Evolutionary conservation across 2,888 invertebrate genomes (phyloP), one percentile per base, ranked within the genome.

Genomic region (Zhengitettix transpicula): DNA sequence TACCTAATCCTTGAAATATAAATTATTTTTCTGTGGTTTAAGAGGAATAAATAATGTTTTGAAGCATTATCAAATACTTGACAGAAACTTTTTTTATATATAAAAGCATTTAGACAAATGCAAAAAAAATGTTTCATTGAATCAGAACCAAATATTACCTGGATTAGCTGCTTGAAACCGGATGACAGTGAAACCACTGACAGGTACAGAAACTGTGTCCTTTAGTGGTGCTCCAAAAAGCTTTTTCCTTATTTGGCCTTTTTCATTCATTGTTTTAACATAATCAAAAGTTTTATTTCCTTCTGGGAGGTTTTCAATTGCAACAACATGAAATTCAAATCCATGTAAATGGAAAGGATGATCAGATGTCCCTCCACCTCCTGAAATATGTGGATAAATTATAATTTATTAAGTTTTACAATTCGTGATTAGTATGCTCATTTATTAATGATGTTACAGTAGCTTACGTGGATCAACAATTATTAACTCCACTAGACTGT

Each of bases 281-380:
- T 68, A 64, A 15, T 68, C 64, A 10, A 70, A 52, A 0, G 73
- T 70, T 12, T 71, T 65, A 51, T 67, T 67, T 0, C 58, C 42
- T 0, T 69, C 70, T n/a, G 73, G 51, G 5, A 47, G n/a, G 1
- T 68, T 62, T n/a, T 69, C 69, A 67, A 71, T 67, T 2, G 69
- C 68, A 0, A 75, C 67, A 9, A 75, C 71, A 11, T 67, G 67
- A 60, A 74, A 75, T 8, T 67, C 64, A 60, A 71, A 67, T 7
- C 75, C 75, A 61, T 75, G 75, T 1, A 75, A 61, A 62, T 75
- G 75, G 62, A 75, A 70, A 3, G 75, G 75, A 63, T 75, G 75
- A 63, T 69, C 64, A 54, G 65, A 64, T 54, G 60, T 56, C 44
- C 64, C 55, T 5, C 47, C 44, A 14, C 61, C 71, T 70, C 58